Evolutionary conservation across 2,888 invertebrate species (phyloP).

Genomic region (Panopea generosa): DNA sequence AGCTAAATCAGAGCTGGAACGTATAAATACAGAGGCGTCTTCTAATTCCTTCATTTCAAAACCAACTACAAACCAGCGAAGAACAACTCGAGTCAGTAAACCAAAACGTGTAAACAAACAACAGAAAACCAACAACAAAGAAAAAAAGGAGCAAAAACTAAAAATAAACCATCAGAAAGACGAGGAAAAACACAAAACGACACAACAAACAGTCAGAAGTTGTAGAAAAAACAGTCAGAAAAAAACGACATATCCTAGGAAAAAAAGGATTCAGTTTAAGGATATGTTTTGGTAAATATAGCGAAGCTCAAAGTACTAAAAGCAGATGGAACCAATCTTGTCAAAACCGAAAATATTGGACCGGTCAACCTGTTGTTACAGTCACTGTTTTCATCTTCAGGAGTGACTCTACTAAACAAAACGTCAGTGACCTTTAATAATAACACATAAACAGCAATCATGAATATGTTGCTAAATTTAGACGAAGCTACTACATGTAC

Average conservation of each 20-base stretch:
- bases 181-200: too few relatives aligned
- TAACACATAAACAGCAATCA: constrained; percentile 15
- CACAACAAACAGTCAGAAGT: neutral
- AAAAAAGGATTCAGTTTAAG: too few relatives aligned
- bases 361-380: constrained; percentile 21
- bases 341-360: too few relatives aligned
- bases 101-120: too few relatives aligned
- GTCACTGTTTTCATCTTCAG: constrained; percentile 17
- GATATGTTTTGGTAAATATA: constrained; percentile 11
- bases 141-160: too few relatives aligned
- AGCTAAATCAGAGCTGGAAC: neutral
- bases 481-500: constrained; percentile 11
- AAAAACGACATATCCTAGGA: neutral
- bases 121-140: too few relatives aligned
- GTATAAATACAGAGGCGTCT: neutral
- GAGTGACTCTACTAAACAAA: constrained; percentile 27
- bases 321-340: constrained; percentile 10
- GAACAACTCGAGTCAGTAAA: too few relatives aligned
- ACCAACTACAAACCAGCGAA: neutral
- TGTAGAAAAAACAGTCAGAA: too few relatives aligned
- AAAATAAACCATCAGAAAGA: too few relatives aligned
- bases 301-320: constrained; percentile 17
- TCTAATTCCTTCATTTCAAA: neutral
- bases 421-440: too few relatives aligned
- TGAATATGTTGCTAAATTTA: constrained; percentile 13